A percentile compares a stretch with the other conserved stretches of the same genome.
These are phyloP conservation scores for Melitaea athalia DNA, from an alignment of 2,888 invertebrate genomes.

Conservation along the genomic window DNA sequence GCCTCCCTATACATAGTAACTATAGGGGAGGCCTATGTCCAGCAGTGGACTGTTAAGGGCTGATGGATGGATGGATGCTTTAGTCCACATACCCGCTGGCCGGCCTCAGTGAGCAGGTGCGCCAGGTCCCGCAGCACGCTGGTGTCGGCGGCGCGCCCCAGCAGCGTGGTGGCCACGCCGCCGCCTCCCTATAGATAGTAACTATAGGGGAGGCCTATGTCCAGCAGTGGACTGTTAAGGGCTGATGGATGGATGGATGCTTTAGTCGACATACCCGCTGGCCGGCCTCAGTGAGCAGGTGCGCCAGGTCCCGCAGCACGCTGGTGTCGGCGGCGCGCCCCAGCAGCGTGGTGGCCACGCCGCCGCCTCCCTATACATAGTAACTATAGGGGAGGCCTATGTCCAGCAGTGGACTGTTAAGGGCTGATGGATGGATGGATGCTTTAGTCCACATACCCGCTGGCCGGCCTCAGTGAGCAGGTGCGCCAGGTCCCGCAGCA, in stretches of 20 bases:
- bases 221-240: too few species aligned
- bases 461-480: conserved; percentile 96
- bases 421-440: too few species aligned
- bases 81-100: conserved; percentile 86
- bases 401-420: too few species aligned
- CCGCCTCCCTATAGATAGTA: too few species aligned
- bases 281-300: conserved; percentile 95
- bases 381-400: too few species aligned
- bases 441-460: conserved; percentile 67
- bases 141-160: conserved; percentile 96
- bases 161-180: conserved; percentile 97
- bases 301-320: conserved; percentile 96
- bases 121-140: conserved; percentile 97
- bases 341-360: conserved; percentile 97
- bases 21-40: too few species aligned
- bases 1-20: too few species aligned
- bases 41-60: too few species aligned
- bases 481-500: conserved; percentile 96
- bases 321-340: conserved; percentile 97
- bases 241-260: too few species aligned
- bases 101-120: conserved; percentile 96
- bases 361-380: conserved; percentile 88
- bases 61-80: too few species aligned
- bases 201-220: too few species aligned
- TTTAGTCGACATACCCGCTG: conserved; percentile 84